Conservation (phyloP, 2,888 invertebrate species). For the Venusia cambrica region DNA sequence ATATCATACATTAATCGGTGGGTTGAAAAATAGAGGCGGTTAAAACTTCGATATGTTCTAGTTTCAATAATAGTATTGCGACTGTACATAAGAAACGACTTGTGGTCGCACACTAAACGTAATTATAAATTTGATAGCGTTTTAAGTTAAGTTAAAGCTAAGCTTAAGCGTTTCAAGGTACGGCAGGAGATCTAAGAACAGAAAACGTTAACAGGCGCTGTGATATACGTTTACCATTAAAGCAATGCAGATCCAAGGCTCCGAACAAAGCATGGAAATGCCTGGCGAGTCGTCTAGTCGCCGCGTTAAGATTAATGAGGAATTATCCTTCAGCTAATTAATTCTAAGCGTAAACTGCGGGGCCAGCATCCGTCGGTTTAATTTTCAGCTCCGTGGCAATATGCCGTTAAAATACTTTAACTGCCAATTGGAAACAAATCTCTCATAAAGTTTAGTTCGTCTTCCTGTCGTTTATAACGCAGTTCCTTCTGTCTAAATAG, state of each 20-base stretch:
- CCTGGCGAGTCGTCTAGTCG: slow-evolving; percentile 42
- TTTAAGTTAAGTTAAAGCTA: too few species aligned
- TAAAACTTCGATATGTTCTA: too few species aligned
- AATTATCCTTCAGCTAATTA: slow-evolving; percentile 63
- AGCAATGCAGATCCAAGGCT: slow-evolving; percentile 47
- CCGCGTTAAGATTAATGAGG: slow-evolving; percentile 64
- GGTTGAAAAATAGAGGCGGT: too few species aligned
- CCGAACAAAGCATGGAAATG: slow-evolving; percentile 56
- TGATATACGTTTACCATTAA: slow-evolving; percentile 40
- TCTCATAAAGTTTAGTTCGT: slow-evolving; percentile 59
- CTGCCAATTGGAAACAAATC: slow-evolving; percentile 61
- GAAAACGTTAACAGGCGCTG: slow-evolving; percentile 11
- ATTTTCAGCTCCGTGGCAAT: slow-evolving; percentile 61
- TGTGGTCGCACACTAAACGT: too few species aligned
- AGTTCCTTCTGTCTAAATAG: slow-evolving; percentile 51
- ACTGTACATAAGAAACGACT: too few species aligned
- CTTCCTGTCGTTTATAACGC: slow-evolving; percentile 61
- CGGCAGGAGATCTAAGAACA: neutral
- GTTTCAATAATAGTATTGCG: too few species aligned
- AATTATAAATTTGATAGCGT: too few species aligned
- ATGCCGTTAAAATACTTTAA: slow-evolving; percentile 63
- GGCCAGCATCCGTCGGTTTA: slow-evolving; percentile 51
- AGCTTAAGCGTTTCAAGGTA: too few species aligned
- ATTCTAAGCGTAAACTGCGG: slow-evolving; percentile 45
- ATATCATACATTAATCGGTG: too few species aligned